phyloP scores from a whole-genome alignment of 2,888 invertebrate genomes.

The Pyrrhia umbra region DNA sequence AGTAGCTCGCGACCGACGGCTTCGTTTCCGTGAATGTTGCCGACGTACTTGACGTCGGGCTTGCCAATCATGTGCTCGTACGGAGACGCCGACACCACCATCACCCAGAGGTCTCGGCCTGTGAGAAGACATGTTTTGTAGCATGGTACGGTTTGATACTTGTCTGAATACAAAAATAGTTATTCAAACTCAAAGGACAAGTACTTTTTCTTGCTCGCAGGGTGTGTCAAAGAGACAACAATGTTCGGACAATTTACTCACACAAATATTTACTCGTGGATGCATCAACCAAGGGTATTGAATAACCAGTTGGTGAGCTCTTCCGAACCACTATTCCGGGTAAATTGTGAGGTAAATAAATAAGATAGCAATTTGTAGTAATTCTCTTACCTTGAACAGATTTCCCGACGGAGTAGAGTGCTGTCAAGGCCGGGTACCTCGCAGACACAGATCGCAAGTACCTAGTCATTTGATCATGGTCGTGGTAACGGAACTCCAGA shows the following conservation, averaged over 20 bases:
- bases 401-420: conserved; percentile 98
- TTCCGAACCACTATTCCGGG: too few species aligned
- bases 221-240: too few species aligned
- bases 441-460: conserved; percentile 95
- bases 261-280: too few species aligned
- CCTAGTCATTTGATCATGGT: conserved; percentile 95
- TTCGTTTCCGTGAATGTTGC: conserved; percentile 99
- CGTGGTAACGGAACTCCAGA: conserved; percentile 96
- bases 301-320: too few species aligned
- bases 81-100: conserved; percentile 97
- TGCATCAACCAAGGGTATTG: too few species aligned
- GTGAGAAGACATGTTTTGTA: conserved; percentile 26
- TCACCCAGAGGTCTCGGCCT: conserved; percentile 98
- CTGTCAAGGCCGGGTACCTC: conserved; percentile 95
- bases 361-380: too few species aligned
- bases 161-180: too few species aligned
- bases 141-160: too few species aligned
- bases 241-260: too few species aligned
- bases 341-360: too few species aligned
- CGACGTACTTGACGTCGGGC: conserved; percentile 99
- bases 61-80: conserved; percentile 98
- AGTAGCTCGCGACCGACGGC: conserved; percentile 98
- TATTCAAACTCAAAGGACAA: too few species aligned
- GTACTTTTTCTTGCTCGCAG: too few species aligned
- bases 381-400: conserved; percentile 96